A percentile compares a stretch with the other conserved stretches of the same genome.
Evolutionary conservation across 2,797 vertebrate genomes (phyloP).

Genomic region (Hapalemur alaotrensis): DNA sequence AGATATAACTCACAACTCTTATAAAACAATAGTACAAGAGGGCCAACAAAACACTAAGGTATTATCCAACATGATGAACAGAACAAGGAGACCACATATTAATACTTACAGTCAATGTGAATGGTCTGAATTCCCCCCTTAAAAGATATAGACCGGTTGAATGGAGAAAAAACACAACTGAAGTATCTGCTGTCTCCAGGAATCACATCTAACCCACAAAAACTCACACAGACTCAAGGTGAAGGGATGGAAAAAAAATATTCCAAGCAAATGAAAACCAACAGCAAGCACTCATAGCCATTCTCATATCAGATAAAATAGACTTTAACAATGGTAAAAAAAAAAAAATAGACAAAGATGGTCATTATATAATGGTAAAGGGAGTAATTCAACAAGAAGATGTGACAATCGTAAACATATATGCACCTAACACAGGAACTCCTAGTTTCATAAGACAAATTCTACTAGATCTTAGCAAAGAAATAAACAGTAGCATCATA

Average conservation of each 20-base stretch:
- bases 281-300: neutral
- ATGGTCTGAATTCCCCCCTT: neutral
- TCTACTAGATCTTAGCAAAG: neutral
- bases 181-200: neutral
- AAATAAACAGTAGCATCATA: neutral
- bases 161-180: neutral
- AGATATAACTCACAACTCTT: neutral
- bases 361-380: neutral
- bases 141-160: neutral
- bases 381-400: neutral
- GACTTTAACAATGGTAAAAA: neutral
- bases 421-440: neutral
- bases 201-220: neutral
- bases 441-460: neutral
- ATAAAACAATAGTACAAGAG: neutral
- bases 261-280: neutral
- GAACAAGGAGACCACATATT: neutral
- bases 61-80: neutral
- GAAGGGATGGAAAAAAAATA: neutral
- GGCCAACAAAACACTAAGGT: neutral
- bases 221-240: neutral
- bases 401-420: neutral
- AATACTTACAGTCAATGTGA: neutral
- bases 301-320: neutral
- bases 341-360: neutral